These are phyloP conservation scores for Lepisosteus oculatus DNA, from an alignment of 2,113 vertebrate genomes.

Conservation along the genomic window DNA sequence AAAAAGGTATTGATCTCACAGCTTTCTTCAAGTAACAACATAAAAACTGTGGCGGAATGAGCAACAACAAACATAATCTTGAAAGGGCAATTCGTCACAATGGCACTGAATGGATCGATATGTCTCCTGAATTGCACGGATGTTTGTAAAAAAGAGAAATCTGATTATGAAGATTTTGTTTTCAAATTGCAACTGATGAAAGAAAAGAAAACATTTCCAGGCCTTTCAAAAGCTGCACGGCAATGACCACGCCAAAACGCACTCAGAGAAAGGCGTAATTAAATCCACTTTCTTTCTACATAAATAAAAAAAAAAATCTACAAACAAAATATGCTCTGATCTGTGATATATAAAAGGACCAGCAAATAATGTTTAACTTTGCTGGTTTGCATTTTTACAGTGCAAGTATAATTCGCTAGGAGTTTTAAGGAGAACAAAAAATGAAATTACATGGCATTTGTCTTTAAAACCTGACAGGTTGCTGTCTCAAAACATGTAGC, in stretches of 20 bases:
- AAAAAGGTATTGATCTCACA: constrained; percentile 29
- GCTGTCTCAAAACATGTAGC: constrained; percentile 21
- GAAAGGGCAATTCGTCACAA: constrained; percentile 14
- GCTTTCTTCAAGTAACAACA: constrained; percentile 62
- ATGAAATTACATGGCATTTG: constrained; percentile 26
- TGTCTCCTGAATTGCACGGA: too few relatives aligned
- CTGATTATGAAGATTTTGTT: too few relatives aligned
- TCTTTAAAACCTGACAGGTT: constrained; percentile 21
- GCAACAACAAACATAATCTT: not conserved
- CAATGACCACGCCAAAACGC: not conserved
- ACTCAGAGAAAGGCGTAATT: too few relatives aligned
- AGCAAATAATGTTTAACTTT: not conserved
- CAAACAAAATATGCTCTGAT: not conserved
- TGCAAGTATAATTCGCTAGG: constrained; percentile 36
- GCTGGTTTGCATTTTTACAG: constrained; percentile 36
- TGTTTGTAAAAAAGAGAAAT: too few relatives aligned
- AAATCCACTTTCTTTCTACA: not conserved
- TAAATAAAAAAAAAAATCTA: not conserved
- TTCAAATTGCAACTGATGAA: too few relatives aligned
- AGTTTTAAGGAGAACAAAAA: not conserved
- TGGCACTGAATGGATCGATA: not conserved
- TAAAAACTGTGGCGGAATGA: constrained; percentile 36
- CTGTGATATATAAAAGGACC: not conserved
- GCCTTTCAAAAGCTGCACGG: too few relatives aligned
- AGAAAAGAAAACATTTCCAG: too few relatives aligned